A percentile compares a stretch with the other conserved stretches of the same genome.
Conservation (phyloP, 2,888 invertebrate species). For the Lagria hirta region DNA sequence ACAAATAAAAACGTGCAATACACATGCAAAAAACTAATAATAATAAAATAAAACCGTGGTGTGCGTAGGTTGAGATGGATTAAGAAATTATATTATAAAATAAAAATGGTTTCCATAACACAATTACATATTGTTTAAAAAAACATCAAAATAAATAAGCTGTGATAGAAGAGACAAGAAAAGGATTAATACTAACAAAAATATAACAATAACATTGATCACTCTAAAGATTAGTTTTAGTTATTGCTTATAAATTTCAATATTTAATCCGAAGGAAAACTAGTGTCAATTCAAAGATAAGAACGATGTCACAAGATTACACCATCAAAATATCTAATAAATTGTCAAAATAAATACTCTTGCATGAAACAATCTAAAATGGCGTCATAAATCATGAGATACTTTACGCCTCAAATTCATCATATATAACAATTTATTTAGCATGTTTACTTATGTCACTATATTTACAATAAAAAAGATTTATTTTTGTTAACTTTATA, state of each 20-base stretch:
- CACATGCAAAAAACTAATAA: slow-evolving; percentile 6
- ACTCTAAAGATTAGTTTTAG: no score
- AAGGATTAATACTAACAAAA: slow-evolving; percentile 2
- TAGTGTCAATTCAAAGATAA: no score
- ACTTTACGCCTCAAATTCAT: slow-evolving; percentile 4
- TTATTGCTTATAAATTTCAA: no score
- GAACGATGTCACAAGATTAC: no score
- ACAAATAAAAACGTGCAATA: slow-evolving; percentile 13
- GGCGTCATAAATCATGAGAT: slow-evolving; percentile 11
- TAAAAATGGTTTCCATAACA: not conserved
- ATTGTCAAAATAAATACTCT: slow-evolving; percentile 1
- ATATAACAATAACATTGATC: not conserved
- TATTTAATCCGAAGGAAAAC: no score
- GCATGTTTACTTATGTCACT: no score
- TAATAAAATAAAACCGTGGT: slow-evolving; percentile 22
- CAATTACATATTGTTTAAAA: no score
- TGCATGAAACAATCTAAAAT: not conserved
- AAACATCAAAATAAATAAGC: no score
- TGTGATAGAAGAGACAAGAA: no score
- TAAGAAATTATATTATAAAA: slow-evolving; percentile 7
- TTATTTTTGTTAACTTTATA: no score
- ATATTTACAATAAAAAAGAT: no score
- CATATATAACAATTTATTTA: no score
- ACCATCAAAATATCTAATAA: slow-evolving; percentile 3
- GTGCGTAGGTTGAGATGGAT: slow-evolving; percentile 27